Evolutionary conservation across 2,888 invertebrate genomes (phyloP), one percentile per base, ranked within the genome.

Genomic region (Agapostemon virescens): DNA sequence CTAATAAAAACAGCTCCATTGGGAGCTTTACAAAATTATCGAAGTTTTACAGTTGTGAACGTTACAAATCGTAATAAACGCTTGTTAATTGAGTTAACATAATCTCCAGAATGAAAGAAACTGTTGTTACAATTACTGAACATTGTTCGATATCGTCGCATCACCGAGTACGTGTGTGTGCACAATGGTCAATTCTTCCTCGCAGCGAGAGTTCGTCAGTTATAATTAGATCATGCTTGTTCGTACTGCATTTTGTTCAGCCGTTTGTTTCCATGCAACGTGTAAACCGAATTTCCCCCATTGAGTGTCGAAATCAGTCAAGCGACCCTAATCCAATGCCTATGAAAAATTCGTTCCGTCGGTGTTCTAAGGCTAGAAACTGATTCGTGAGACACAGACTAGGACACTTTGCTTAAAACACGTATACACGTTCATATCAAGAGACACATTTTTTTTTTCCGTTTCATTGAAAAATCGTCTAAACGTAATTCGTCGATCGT

Each of bases 351-450:
- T 77, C 49, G n/a, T 15, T 73, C 68, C 63, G 36, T 20, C 61
- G 63, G 70, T 38, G 45, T 63, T 17, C 52, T 64, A 69, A 55
- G 70, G 70, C 66, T 76, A 76, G 20, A 55, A 45, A 74, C 49
- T 52, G 55, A 69, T 49, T 84, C 75, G 71, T 15, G 72, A 61
- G 61, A 75, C 73, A 72, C 73, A 77, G 38, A 76, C 74, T 79
- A 86, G 79, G 79, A 85, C 71, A 82, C 74, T 75, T 74, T 66
- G 61, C 63, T 80, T 68, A 75, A 33, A 38, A 79, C 70, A 73
- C 73, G 74, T 85, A 79, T 71, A 78, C 75, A 80, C 76, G 69
- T 85, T 75, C 66, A 82, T 82, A 73, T 81, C 75, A 70, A 75
- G 78, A 64, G 68, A 69, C 69, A 40, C 42, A 26, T 9, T 40